Evolutionary conservation across 2,888 invertebrate genomes (phyloP).

Genomic region (Mechanitis messenoides): DNA sequence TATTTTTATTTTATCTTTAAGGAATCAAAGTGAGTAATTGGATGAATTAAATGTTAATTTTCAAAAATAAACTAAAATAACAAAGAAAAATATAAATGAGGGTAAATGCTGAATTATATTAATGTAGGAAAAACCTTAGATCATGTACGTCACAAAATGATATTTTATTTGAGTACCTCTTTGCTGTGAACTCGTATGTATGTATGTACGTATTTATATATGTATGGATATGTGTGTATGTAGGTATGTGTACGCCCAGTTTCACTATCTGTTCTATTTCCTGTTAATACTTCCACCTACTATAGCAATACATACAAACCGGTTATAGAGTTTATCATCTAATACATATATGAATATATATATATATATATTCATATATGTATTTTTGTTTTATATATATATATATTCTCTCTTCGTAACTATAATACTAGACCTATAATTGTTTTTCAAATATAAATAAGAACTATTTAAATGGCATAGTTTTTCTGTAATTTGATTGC

Average conservation of each 20-base stretch:
- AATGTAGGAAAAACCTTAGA: slow-evolving; percentile 5
- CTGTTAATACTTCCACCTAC: slow-evolving; percentile 10
- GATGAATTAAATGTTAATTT: too few relatives aligned
- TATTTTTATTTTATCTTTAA: too few relatives aligned
- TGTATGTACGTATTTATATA: too few relatives aligned
- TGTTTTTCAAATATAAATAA: too few relatives aligned
- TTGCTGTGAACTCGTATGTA: too few relatives aligned
- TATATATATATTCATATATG: not conserved
- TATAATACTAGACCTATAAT: too few relatives aligned
- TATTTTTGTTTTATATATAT: too few relatives aligned
- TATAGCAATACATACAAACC: slow-evolving; percentile 2
- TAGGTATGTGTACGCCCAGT: slow-evolving; percentile 4
- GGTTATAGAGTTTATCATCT: not conserved
- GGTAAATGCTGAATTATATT: not conserved
- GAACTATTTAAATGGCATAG: too few relatives aligned
- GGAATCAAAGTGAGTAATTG: too few relatives aligned
- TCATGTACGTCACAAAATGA: not conserved
- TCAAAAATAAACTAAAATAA: not conserved
- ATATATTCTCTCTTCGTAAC: too few relatives aligned
- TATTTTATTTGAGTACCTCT: not conserved
- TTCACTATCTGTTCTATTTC: slow-evolving; percentile 11
- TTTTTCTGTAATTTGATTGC: too few relatives aligned
- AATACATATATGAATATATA: not conserved
- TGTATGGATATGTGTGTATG: too few relatives aligned
- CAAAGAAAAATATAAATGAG: not conserved